These are phyloP conservation scores for Acrocephalus kingi DNA, from an alignment of 2,113 vertebrate genomes.

Conservation along the genomic window DNA sequence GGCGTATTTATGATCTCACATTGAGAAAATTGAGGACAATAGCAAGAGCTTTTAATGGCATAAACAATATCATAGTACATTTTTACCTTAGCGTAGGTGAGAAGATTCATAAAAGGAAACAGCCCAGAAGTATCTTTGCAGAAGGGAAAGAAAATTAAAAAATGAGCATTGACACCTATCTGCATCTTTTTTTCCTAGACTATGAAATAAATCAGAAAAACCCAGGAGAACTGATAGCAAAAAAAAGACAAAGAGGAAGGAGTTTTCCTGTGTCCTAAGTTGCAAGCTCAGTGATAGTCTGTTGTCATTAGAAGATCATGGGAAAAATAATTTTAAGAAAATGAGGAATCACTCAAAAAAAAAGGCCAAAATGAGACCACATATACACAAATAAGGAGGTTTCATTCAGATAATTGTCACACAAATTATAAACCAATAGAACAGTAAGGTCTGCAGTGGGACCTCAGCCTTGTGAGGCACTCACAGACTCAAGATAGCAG, in stretches of 20 bases:
- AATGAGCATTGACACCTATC: not conserved
- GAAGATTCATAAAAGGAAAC: not conserved
- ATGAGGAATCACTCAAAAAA: not conserved
- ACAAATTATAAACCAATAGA: not conserved
- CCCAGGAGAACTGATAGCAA: not conserved
- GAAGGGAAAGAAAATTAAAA: not conserved
- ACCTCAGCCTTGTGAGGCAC: not conserved
- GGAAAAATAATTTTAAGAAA: not conserved
- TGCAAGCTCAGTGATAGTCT: not conserved
- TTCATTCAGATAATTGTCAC: not conserved
- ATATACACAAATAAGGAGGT: not conserved
- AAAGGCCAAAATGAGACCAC: not conserved
- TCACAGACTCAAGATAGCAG: not conserved
- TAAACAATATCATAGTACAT: not conserved
- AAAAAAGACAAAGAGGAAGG: not conserved
- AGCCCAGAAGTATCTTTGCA: not conserved
- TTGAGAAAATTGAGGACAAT: not conserved
- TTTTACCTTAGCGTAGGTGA: not conserved
- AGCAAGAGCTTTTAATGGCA: not conserved
- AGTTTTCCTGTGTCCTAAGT: not conserved
- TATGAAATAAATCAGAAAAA: not conserved
- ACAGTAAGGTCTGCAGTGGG: not conserved
- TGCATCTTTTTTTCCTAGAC: not conserved
- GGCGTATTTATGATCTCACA: not conserved
- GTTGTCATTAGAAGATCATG: not conserved